A percentile compares a stretch with the other conserved stretches of the same genome.
phyloP scores from a whole-genome alignment of 1,140 invertebrate genomes.

The Leptopilina clavipes region DNA sequence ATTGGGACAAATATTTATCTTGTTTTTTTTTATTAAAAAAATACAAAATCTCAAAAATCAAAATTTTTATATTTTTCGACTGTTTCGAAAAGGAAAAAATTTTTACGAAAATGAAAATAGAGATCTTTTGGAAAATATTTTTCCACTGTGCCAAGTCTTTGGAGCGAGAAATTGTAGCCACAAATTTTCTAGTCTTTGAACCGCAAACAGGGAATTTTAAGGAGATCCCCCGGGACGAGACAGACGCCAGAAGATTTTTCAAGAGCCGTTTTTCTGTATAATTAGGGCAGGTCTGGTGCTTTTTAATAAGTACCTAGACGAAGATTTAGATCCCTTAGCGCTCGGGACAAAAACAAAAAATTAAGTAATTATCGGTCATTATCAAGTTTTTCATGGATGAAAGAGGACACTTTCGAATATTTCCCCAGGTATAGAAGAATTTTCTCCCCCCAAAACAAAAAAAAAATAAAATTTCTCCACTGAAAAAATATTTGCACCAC shows the following conservation, averaged over 20 bases:
- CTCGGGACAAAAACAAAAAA: conserved; percentile 62
- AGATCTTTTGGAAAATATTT: neutral
- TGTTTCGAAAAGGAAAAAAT: neutral
- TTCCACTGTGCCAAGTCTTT: neutral
- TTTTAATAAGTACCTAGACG: conserved; percentile 39
- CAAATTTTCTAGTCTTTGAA: neutral
- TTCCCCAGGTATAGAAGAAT: neutral
- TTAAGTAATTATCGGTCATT: conserved; percentile 69
- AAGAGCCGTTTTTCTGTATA: conserved; percentile 28
- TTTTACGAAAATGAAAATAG: neutral
- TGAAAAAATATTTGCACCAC: no score
- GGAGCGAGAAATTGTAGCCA: conserved; percentile 1
- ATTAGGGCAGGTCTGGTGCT: conserved; percentile 13
- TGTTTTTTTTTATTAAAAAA: no score
- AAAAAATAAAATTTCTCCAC: no score
- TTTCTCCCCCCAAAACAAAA: neutral
- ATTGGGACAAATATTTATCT: no score
- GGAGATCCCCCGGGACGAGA: conserved; percentile 9
- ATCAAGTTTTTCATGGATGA: conserved; percentile 55
- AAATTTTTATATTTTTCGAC: no score
- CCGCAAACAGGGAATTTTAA: conserved; percentile 18
- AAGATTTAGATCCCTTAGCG: conserved; percentile 38
- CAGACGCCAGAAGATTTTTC: conserved; percentile 27
- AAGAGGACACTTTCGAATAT: neutral
- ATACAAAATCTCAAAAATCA: no score